Conservation (phyloP, 2,888 invertebrate species). For the Dorcus parallelipipedus region DNA sequence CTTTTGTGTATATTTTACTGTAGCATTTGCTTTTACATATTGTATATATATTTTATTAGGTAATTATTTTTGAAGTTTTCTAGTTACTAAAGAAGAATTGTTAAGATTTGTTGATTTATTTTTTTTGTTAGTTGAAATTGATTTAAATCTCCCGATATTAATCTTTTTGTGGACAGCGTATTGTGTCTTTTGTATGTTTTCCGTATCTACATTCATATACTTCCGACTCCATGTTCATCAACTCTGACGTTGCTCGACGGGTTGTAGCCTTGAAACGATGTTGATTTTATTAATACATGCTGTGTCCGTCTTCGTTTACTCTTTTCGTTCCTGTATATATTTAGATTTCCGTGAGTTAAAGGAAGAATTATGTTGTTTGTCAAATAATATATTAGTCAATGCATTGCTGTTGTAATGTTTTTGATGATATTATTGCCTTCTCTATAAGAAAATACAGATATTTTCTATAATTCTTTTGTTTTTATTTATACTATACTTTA, state of each 20-base stretch:
- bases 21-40: background rate
- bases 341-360: conserved; percentile 3
- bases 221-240: background rate
- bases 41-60: background rate
- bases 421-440: conserved; percentile 43
- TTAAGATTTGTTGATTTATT: background rate
- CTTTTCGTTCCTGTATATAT: background rate
- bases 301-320: background rate
- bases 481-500: conserved; percentile 7
- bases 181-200: no score
- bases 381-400: conserved; percentile 23
- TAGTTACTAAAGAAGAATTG: background rate
- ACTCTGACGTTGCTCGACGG: background rate
- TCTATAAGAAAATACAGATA: conserved; percentile 42
- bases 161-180: background rate
- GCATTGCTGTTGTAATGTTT: conserved; percentile 37
- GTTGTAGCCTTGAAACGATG: background rate
- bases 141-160: background rate
- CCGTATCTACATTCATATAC: no score
- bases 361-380: conserved; percentile 13
- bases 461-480: conserved; percentile 36
- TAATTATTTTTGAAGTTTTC: background rate
- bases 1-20: background rate
- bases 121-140: background rate
- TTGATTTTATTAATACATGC: background rate